Evolutionary conservation across 2,888 invertebrate genomes (phyloP).

Genomic region (Drosophila putrida): DNA sequence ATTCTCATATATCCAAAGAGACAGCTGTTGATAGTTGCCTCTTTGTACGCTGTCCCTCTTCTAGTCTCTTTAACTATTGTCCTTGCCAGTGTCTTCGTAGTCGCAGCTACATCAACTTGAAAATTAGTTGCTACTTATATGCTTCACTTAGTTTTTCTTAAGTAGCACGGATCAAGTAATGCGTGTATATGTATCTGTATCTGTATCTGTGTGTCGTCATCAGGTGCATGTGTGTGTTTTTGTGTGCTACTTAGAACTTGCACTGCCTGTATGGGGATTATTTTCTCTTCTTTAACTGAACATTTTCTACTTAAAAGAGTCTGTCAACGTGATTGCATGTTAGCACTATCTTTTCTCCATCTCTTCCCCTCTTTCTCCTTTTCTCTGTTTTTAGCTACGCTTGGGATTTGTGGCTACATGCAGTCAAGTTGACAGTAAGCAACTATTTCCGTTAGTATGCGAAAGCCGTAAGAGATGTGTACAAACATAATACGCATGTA

Average conservation of each 20-base stretch:
- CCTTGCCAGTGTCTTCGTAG: slow-evolving; percentile 24
- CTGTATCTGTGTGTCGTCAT: slow-evolving; percentile 32
- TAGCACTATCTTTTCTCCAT: slow-evolving; percentile 45
- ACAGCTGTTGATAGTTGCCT: slow-evolving; percentile 55
- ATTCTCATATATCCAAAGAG: slow-evolving; percentile 34
- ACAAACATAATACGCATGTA: not conserved
- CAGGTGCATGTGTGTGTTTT: slow-evolving; percentile 62
- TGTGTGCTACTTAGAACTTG: slow-evolving; percentile 54
- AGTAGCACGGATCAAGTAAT: slow-evolving; percentile 76
- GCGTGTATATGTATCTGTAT: slow-evolving; percentile 19
- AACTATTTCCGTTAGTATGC: slow-evolving; percentile 33
- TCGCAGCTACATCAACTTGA: slow-evolving; percentile 76
- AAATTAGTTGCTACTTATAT: slow-evolving; percentile 80
- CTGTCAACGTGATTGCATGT: slow-evolving; percentile 78
- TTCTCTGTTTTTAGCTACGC: not conserved
- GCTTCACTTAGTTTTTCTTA: slow-evolving; percentile 81
- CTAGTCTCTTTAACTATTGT: slow-evolving; percentile 36
- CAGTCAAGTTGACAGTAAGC: slow-evolving; percentile 53
- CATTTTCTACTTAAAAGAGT: slow-evolving; percentile 74
- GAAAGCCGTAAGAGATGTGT: slow-evolving; percentile 26
- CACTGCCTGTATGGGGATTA: slow-evolving; percentile 60
- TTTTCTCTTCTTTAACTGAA: slow-evolving; percentile 68
- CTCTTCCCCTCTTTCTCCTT: not conserved
- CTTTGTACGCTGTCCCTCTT: slow-evolving; percentile 14
- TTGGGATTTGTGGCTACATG: slow-evolving; percentile 59